phyloP scores from a whole-genome alignment of 2,113 vertebrate species.

The Cyanoramphus novaezelandiae region DNA sequence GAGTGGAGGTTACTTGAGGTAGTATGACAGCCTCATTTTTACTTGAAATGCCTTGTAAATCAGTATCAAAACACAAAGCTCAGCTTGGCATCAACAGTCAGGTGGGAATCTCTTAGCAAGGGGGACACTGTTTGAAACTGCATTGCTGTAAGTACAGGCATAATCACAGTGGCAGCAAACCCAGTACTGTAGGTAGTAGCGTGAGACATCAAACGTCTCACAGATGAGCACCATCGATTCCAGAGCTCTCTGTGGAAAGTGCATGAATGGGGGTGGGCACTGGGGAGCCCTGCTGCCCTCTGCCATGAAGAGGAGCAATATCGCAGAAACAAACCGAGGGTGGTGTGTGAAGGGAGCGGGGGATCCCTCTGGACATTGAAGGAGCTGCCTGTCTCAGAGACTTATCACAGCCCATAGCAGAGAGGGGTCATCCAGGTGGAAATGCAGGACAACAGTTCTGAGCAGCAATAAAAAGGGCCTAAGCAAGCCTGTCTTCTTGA shows the following conservation, averaged over 20 bases:
- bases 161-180: not conserved
- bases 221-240: rapidly evolving
- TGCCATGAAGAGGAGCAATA: not conserved
- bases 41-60: not conserved
- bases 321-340: not conserved
- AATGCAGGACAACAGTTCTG: not conserved
- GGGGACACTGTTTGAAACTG: not conserved
- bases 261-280: too few species aligned
- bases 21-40: not conserved
- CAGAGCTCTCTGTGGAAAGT: not conserved
- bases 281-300: not conserved
- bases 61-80: not conserved
- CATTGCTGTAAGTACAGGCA: not conserved
- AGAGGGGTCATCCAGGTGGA: not conserved
- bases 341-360: not conserved
- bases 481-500: not conserved
- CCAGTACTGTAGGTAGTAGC: not conserved
- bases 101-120: not conserved
- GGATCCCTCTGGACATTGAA: not conserved
- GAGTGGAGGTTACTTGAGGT: not conserved
- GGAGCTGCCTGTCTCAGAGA: not conserved
- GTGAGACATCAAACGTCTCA: not conserved
- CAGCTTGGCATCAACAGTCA: not conserved
- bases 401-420: not conserved
- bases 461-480: not conserved